These are phyloP conservation scores for Pseudobourletiella spinata DNA, from an alignment of 1,140 invertebrate genomes.

Conservation along the genomic window DNA sequence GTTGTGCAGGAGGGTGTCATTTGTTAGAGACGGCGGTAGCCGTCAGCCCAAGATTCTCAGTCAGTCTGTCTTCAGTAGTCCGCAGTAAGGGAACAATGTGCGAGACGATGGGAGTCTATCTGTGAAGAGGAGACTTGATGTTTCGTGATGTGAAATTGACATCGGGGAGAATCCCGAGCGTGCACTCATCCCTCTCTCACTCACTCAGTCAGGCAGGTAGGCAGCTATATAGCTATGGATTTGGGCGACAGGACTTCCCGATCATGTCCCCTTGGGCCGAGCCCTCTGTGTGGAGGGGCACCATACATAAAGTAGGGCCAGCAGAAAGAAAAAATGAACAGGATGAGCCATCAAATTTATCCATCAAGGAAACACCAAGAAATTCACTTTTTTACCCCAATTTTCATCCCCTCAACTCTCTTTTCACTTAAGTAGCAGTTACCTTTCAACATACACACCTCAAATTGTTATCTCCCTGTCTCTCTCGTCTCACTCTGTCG, in stretches of 20 bases:
- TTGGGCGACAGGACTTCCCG: too few species aligned
- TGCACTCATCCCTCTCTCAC: background rate
- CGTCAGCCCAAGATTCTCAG: too few species aligned
- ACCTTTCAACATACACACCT: background rate
- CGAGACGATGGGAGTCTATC: too few species aligned
- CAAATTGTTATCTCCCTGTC: too few species aligned
- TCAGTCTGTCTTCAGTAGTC: too few species aligned
- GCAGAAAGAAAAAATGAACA: background rate
- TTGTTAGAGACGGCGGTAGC: too few species aligned
- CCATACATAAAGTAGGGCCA: background rate
- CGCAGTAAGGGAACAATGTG: too few species aligned
- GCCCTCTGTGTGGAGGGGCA: background rate
- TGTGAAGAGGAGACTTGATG: too few species aligned
- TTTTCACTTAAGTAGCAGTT: background rate
- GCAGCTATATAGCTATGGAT: too few species aligned
- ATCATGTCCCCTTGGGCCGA: too few species aligned
- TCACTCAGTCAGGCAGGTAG: background rate
- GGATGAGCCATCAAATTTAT: conserved; percentile 1
- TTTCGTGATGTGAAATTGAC: too few species aligned
- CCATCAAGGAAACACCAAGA: background rate
- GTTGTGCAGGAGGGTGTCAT: too few species aligned
- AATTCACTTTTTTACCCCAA: background rate
- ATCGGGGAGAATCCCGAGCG: background rate
- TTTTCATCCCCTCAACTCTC: background rate
- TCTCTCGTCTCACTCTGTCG: background rate